Conservation (phyloP, 53 echinoderm and acorn worm species). For the Apostichopus leukothele region DNA sequence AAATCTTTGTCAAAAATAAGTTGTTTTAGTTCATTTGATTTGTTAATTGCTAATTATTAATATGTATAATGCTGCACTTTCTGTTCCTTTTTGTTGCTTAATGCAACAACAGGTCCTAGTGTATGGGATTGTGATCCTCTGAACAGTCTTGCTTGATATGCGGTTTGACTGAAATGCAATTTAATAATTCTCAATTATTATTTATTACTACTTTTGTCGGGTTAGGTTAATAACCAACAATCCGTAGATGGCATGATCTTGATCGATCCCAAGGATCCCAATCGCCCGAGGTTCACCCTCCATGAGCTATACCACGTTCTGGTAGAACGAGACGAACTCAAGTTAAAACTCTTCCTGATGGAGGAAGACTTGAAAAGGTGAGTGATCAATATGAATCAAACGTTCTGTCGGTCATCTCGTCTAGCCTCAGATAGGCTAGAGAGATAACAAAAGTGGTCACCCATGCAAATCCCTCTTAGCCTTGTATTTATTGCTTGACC, state of each 20-base stretch:
- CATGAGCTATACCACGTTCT: constrained; percentile 82
- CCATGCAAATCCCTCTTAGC: too few species aligned
- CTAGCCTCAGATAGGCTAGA: too few species aligned
- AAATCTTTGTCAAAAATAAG: too few species aligned
- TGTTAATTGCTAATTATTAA: too few species aligned
- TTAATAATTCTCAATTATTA: too few species aligned
- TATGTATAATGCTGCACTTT: too few species aligned
- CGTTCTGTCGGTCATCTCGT: too few species aligned
- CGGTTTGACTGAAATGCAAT: too few species aligned
- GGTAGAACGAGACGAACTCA: constrained; percentile 83
- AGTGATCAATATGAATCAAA: background rate
- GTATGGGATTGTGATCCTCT: background rate
- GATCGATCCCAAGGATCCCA: constrained; percentile 68
- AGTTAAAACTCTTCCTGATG: constrained; percentile 73
- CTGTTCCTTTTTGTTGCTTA: too few species aligned
- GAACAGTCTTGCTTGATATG: background rate
- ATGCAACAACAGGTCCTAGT: background rate
- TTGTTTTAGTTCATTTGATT: too few species aligned
- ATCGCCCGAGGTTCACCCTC: constrained; percentile 90
- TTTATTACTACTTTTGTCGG: background rate
- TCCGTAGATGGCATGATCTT: constrained; percentile 57
- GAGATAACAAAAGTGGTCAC: too few species aligned
- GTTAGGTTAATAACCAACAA: background rate
- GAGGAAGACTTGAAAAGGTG: constrained; percentile 74
- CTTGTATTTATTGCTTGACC: too few species aligned